Evolutionary conservation across 2,113 vertebrate species (phyloP).

Genomic region (Varanus komodoensis): DNA sequence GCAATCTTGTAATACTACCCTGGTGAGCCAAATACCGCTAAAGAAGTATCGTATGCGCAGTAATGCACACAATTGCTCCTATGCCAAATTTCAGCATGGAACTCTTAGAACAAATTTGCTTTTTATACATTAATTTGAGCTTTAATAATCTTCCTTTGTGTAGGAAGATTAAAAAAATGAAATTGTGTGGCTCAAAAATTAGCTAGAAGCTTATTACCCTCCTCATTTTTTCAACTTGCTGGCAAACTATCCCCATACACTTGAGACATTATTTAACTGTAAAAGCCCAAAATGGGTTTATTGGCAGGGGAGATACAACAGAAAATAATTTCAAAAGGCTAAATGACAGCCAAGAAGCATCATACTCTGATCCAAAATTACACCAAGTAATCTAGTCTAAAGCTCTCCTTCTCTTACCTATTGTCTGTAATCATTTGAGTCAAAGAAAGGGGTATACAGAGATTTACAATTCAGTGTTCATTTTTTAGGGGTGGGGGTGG

Average conservation of each 20-base stretch:
- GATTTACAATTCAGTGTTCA: not conserved
- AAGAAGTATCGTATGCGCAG: not conserved
- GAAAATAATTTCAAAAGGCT: not conserved
- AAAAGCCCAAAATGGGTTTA: slow-evolving; percentile 15
- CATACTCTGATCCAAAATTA: not conserved
- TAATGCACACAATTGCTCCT: not conserved
- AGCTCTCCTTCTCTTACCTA: not conserved
- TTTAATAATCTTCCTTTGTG: slow-evolving; percentile 4
- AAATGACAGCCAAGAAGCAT: not conserved
- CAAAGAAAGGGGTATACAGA: not conserved
- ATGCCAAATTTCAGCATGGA: not conserved
- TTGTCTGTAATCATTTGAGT: not conserved
- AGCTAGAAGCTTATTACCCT: not conserved
- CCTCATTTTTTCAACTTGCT: not conserved
- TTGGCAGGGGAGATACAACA: not conserved
- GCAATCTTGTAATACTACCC: not conserved
- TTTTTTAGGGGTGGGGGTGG: not conserved
- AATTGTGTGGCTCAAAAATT: not conserved
- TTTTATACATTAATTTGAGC: not conserved
- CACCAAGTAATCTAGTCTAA: not conserved
- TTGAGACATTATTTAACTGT: not conserved
- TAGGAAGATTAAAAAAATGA: not conserved
- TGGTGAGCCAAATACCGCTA: not conserved
- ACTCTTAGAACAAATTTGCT: not conserved
- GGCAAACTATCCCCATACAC: not conserved